Evolutionary conservation across 2,113 vertebrate species (phyloP).

Genomic region (Sterrhoptilus dennistouni): DNA sequence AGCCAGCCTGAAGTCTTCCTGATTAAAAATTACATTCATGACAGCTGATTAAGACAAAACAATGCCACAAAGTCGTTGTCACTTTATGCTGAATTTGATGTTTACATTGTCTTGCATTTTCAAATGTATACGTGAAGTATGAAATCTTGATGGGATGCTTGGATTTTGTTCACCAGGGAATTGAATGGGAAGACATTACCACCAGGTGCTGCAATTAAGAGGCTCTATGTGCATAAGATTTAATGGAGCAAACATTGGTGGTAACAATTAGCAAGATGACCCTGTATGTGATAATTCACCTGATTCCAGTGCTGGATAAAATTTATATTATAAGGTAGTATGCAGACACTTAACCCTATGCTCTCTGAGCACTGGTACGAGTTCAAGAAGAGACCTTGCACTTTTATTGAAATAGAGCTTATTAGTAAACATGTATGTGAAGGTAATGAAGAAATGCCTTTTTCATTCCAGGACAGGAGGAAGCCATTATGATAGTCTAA

Average conservation of each 20-base stretch:
- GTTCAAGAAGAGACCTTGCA: not conserved
- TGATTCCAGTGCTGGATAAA: not conserved
- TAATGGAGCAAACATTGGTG: not conserved
- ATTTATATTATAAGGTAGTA: not conserved
- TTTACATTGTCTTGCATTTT: not conserved
- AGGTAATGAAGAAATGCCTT: not conserved
- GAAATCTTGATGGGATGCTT: not conserved
- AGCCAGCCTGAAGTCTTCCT: not conserved
- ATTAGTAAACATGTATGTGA: not conserved
- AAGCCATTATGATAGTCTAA: not conserved
- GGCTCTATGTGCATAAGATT: not conserved
- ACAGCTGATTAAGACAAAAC: not conserved
- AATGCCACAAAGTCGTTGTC: not conserved
- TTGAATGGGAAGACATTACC: not conserved
- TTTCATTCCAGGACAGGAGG: not conserved
- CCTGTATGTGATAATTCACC: not conserved
- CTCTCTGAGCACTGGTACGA: not conserved
- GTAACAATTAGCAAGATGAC: not conserved
- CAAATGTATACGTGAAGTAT: not conserved
- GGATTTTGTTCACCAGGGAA: not conserved
- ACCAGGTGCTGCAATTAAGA: not conserved
- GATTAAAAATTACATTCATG: not conserved
- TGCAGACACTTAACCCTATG: not conserved
- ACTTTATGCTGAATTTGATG: not conserved
- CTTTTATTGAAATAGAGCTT: not conserved